Base-by-base conservation (phyloP, 2,113 vertebrate species). In the Serilophus lunatus region DNA sequence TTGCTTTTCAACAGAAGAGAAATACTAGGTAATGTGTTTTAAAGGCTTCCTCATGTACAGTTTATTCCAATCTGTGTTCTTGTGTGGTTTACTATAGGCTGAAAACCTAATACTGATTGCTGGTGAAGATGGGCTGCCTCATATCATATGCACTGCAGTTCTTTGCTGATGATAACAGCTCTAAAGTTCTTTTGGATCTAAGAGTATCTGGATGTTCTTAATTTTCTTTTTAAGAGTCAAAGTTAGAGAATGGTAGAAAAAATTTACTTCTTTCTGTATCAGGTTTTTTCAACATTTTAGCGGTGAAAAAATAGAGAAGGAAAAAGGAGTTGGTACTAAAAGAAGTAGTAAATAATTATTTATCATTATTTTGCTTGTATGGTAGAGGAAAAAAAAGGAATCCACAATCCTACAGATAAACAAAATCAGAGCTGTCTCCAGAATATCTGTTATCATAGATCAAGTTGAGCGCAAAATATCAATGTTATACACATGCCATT, bases 51-150 rank as follows among this genome's bases (percentile, higher is more conserved):
- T 65, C 13, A 1, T 15, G 28, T 23, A 82, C 18, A 77, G 6
- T 19, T 80, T 72, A 51, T 80, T 6, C 12, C 20, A 29, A 0
- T 1, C 23, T 56, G 13, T 4, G 0, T 69, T 79, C 3, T 14
- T 50, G 3, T 57, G 22, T 17, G 19, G 19, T 92, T 63, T 72
- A 5, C 15, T 89, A 2, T 31, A 60, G 60, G 5, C 7, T 64
- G 57, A 66, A 83, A 86, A 53, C 3, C 2, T 45, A 18, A 57
- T n/a, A 44, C 10, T 59, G 5, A 14, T 40, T 59, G 13, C 18
- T 66, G 13, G 2, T 72, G 31, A 20, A 82, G 47, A 33, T 40
- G 13, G 10, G 7, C 35, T 69, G 14, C 66, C 72, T 54, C 45
- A 64, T 22, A 8, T 65, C 8, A 6, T 35, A 17, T 11, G 8